Conservation (phyloP, 2,113 vertebrate species). For the Columba janthina region DNA sequence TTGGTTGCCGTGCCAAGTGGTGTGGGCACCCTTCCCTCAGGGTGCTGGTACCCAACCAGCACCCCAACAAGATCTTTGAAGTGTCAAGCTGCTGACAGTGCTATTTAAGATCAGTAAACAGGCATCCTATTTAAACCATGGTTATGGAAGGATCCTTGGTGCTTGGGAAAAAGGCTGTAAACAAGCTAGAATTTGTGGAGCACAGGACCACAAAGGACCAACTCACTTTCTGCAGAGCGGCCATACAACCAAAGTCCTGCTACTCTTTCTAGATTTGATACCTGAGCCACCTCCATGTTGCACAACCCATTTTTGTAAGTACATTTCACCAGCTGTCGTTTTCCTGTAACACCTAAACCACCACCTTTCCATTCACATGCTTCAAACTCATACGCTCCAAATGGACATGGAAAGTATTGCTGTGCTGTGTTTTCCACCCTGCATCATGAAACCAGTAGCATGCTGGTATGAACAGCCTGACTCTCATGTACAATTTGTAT, state of each 20-base stretch:
- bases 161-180: background rate
- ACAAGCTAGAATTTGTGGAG: background rate
- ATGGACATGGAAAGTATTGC: background rate
- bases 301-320: background rate
- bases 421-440: background rate
- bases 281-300: background rate
- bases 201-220: background rate
- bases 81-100: slow-evolving; percentile 27
- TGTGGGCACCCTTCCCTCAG: background rate
- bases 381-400: background rate
- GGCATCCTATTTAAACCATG: background rate
- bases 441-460: background rate
- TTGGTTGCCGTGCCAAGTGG: background rate
- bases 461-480: background rate
- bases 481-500: background rate
- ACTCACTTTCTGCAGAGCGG: background rate
- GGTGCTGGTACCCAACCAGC: background rate
- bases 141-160: background rate
- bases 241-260: background rate
- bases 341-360: background rate
- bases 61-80: slow-evolving; percentile 9
- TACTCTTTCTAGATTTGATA: background rate
- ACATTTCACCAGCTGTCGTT: background rate
- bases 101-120: slow-evolving; percentile 9
- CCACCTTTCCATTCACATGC: background rate